phyloP scores from a whole-genome alignment of 2,888 invertebrate genomes.

The Xylota sylvarum region DNA sequence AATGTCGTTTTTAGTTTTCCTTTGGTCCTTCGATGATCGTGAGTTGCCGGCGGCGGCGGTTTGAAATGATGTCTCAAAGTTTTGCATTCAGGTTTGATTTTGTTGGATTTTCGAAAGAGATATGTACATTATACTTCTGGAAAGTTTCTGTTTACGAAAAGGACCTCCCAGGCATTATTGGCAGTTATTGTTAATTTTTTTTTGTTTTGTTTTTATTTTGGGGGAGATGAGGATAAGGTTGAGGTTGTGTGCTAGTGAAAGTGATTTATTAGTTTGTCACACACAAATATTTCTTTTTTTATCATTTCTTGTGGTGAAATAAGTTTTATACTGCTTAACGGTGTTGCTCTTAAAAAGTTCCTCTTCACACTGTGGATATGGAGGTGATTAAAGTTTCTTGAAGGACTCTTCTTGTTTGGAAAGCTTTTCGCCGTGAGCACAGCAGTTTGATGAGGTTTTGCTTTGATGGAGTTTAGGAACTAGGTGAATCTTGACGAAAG shows the following conservation, averaged over 20 bases:
- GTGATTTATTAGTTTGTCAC: slow-evolving; percentile 76
- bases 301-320: slow-evolving; percentile 19
- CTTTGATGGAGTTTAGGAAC: slow-evolving; percentile 1
- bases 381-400: slow-evolving; percentile 49
- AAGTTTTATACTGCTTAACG: slow-evolving; percentile 55
- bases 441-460: slow-evolving; percentile 21
- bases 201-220: not conserved
- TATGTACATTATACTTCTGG: not conserved
- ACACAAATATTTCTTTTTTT: slow-evolving; percentile 56
- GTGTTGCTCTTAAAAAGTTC: slow-evolving; percentile 56
- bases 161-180: slow-evolving; percentile 49
- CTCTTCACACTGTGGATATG: slow-evolving; percentile 9
- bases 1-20: slow-evolving; percentile 48
- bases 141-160: slow-evolving; percentile 52
- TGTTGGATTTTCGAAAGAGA: slow-evolving; percentile 3
- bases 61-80: slow-evolving; percentile 40
- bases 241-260: slow-evolving; percentile 47
- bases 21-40: slow-evolving; percentile 43
- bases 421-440: not conserved
- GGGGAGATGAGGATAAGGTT: not conserved
- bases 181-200: slow-evolving; percentile 45
- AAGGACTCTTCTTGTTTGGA: slow-evolving; percentile 19
- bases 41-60: slow-evolving; percentile 11
- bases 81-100: slow-evolving; percentile 44
- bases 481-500: not conserved